Evolutionary conservation across 2,888 invertebrate genomes (phyloP), one percentile per base, ranked within the genome.

Genomic region (Pachymerium ferrugineum): DNA sequence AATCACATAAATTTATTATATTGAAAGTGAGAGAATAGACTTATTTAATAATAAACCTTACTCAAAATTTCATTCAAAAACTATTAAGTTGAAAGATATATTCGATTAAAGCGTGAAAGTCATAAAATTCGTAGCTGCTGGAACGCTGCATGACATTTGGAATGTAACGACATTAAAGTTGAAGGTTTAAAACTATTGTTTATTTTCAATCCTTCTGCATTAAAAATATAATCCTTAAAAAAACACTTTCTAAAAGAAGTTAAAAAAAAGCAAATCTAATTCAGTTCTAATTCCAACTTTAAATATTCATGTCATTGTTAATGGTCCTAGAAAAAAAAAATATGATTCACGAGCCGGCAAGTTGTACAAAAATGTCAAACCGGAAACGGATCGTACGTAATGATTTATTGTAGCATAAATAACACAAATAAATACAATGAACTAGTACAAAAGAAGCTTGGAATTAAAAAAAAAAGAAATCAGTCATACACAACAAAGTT

Each of bases 321-420:
- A n/a, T 42, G 42, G 42, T n/a, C 14, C 14, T n/a, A n/a, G n/a
- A n/a, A n/a, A n/a, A n/a, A 54, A 54, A 47, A 54, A 54, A 54
- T 22, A 22, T 54, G 47, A 54, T 54, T 54, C 47, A 54, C 47
- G 47, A n/a, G 47, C 19, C 47, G 47, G 47, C 47, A 54, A 54
- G 47, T 54, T 22, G 19, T 22, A 54, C 19, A 54, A 54, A 54
- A 54, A 54, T 54, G 16, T 12, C 47, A 54, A 54, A 54, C 47
- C 47, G 47, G 47, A 54, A 54, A 54, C 22, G n/a, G 19, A 54
- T 54, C 47, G 19, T 54, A 22, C 22, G 47, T 22, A n/a, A 22
- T 54, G 47, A 54, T 54, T 54, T 54, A 54, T 54, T 19, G 47
- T 54, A 19, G 47, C 47, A 22, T 54, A 54, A 54, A 54, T 54